phyloP scores from a whole-genome alignment of 2,113 vertebrate genomes.

The Labeo rohita region DNA sequence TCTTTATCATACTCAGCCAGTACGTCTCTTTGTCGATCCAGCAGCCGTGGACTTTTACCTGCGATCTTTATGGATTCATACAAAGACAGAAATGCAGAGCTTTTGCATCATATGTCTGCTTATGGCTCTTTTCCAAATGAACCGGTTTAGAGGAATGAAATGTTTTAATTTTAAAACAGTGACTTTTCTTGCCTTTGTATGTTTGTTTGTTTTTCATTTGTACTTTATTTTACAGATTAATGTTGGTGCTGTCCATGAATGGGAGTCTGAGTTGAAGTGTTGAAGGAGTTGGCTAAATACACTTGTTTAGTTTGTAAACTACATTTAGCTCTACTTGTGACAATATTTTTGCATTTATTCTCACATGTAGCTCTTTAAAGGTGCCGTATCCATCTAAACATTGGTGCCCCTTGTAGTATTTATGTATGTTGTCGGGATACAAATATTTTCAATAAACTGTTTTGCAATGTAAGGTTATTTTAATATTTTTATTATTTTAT shows the following conservation, averaged over 20 bases:
- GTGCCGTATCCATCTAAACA: constrained; percentile 12
- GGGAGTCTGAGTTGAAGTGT: not conserved
- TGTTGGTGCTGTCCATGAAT: not conserved
- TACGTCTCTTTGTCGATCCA: not conserved
- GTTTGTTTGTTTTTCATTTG: not conserved
- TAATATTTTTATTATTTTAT: not conserved
- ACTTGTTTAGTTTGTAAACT: not conserved
- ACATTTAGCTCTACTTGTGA: constrained; percentile 16
- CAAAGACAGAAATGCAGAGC: not conserved
- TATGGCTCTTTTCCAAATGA: not conserved
- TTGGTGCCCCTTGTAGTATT: constrained; percentile 19
- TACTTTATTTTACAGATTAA: not conserved
- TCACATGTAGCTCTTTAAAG: constrained; percentile 8
- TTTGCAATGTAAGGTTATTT: constrained; percentile 3
- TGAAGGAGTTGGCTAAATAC: not conserved
- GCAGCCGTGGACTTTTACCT: constrained; percentile 10
- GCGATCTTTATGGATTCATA: not conserved
- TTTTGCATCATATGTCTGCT: not conserved
- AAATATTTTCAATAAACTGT: constrained; percentile 39
- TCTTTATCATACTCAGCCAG: not conserved
- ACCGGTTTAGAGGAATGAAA: constrained; percentile 13
- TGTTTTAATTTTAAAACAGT: not conserved
- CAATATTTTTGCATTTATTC: constrained; percentile 33
- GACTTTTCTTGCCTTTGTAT: not conserved
- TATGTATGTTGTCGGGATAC: constrained; percentile 20